These are phyloP conservation scores for Amphiprion clarkii DNA, from an alignment of 2,797 vertebrate genomes.

Conservation along the genomic window DNA sequence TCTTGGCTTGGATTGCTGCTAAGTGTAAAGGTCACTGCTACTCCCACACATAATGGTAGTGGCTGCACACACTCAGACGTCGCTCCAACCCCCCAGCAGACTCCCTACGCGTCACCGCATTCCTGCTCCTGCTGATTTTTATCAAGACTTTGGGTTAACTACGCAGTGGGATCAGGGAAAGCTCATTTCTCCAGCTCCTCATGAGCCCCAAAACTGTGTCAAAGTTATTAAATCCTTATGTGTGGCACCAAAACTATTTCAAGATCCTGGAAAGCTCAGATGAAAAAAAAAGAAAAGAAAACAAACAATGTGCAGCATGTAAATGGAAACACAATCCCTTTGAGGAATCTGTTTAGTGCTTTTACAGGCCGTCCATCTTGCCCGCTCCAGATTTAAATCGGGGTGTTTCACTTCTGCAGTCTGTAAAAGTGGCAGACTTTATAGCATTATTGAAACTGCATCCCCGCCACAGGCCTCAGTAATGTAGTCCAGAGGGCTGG, in stretches of 20 bases:
- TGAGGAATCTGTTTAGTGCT: conserved; percentile 1
- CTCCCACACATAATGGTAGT: conserved; percentile 58
- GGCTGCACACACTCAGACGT: conserved; percentile 25
- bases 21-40: conserved; percentile 66
- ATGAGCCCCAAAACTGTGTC: not conserved
- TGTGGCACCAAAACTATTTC: conserved; percentile 7
- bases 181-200: conserved; percentile 17
- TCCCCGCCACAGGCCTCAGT: conserved; percentile 59
- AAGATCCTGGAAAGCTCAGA: not conserved
- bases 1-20: conserved; percentile 58
- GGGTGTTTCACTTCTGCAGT: conserved; percentile 32
- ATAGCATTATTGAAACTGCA: conserved; percentile 24
- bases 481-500: conserved; percentile 56
- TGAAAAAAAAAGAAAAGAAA: not conserved
- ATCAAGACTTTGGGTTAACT: conserved; percentile 61
- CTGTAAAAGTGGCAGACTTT: conserved; percentile 13
- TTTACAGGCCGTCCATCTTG: conserved; percentile 24
- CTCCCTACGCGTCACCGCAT: conserved; percentile 69
- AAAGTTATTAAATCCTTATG: not conserved
- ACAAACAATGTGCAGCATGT: conserved; percentile 16
- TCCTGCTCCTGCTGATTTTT: conserved; percentile 71
- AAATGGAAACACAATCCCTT: conserved; percentile 19
- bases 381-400: conserved; percentile 43
- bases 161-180: conserved; percentile 38
- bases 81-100: conserved; percentile 49